Evolutionary conservation across 2,888 invertebrate genomes (phyloP).

Genomic region (Drosophila barbarae): DNA sequence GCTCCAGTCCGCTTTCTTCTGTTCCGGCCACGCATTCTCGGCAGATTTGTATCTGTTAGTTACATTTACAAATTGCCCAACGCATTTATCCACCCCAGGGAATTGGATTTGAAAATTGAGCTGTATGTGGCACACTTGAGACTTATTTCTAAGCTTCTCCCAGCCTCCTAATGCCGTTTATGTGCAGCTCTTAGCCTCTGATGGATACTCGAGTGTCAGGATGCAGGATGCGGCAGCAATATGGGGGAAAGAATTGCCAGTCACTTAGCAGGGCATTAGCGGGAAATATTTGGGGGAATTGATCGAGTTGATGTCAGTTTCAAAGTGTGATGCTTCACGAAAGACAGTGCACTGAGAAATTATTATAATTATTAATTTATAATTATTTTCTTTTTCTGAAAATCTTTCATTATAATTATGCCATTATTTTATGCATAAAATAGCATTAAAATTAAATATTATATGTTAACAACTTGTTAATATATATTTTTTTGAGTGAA

Average conservation of each 20-base stretch:
- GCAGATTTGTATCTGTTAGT: conserved; percentile 67
- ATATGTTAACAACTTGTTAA: neutral
- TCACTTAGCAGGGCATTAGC: conserved; percentile 58
- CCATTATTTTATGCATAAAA: neutral
- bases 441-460: too few species aligned
- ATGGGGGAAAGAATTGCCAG: conserved; percentile 22
- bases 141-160: conserved; percentile 13
- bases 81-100: conserved; percentile 41
- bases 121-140: conserved; percentile 24
- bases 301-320: neutral
- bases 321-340: neutral
- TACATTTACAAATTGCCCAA: conserved; percentile 70
- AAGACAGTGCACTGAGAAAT: conserved; percentile 2
- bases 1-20: conserved; percentile 5
- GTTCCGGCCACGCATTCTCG: conserved; percentile 48
- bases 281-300: conserved; percentile 15
- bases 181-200: conserved; percentile 63
- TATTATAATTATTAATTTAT: too few species aligned
- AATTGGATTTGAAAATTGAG: conserved; percentile 51
- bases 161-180: conserved; percentile 48
- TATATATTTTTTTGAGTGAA: neutral
- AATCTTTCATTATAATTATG: too few species aligned
- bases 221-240: conserved; percentile 11
- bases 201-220: conserved; percentile 57
- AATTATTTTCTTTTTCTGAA: too few species aligned